Conservation (phyloP, 1,140 invertebrate genomes). For the Metaphire vulgaris region DNA sequence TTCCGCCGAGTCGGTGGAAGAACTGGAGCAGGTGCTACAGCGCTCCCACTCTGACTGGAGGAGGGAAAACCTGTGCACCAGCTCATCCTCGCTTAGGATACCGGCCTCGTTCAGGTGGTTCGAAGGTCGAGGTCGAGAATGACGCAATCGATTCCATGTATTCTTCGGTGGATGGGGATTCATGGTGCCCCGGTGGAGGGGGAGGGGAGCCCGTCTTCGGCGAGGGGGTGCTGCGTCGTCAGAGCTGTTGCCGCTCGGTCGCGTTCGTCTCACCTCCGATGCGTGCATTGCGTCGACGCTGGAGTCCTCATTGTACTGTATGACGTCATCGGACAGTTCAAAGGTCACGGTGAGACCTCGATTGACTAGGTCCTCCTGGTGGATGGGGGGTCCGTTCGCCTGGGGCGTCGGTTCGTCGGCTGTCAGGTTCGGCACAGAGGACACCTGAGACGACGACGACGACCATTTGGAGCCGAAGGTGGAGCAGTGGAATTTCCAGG, state of each 20-base stretch:
- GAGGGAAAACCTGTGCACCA: neutral
- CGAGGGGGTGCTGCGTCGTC: neutral
- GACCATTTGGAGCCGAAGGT: too few species aligned
- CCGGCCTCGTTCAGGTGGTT: neutral
- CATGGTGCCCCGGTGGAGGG: too few species aligned
- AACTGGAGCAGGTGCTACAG: conserved; percentile 79
- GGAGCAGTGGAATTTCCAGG: too few species aligned
- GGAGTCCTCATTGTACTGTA: neutral
- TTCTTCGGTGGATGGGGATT: too few species aligned
- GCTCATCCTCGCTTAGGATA: neutral
- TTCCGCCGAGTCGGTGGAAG: conserved; percentile 68
- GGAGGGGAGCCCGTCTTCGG: too few species aligned
- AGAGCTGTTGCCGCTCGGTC: neutral
- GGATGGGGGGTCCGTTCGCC: too few species aligned
- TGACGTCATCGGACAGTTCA: neutral
- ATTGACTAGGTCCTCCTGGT: neutral
- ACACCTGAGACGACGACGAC: too few species aligned
- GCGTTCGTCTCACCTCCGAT: neutral
- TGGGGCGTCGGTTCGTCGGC: too few species aligned
- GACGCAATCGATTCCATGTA: too few species aligned
- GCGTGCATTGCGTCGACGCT: neutral
- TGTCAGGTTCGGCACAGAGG: too few species aligned
- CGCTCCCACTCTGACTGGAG: conserved; percentile 38
- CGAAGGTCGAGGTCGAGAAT: neutral
- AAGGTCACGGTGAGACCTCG: neutral